A percentile compares a stretch with the other conserved stretches of the same genome.
Evolutionary conservation across 2,888 invertebrate genomes (phyloP).

Genomic region (Aethes cnicana): DNA sequence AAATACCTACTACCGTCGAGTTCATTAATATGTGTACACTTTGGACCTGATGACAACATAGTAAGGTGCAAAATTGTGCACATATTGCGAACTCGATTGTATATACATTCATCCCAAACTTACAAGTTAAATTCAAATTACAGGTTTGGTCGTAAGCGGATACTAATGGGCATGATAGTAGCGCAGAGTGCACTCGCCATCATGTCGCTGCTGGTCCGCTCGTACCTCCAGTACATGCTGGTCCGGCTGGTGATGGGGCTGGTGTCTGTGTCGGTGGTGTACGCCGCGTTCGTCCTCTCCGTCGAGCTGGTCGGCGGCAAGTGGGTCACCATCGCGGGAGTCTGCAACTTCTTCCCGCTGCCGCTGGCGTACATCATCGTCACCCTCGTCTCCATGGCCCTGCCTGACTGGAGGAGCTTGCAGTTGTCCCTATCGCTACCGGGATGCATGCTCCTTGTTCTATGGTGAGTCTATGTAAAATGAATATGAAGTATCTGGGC

Average conservation of each 20-base stretch:
- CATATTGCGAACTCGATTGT: too few species aligned
- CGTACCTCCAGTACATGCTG: conserved; percentile 86
- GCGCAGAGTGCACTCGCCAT: conserved; percentile 87
- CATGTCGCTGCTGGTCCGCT: conserved; percentile 86
- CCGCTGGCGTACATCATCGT: conserved; percentile 89
- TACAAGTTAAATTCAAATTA: conserved; percentile 39
- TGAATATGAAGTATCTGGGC: too few species aligned
- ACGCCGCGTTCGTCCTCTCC: conserved; percentile 89
- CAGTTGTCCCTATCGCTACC: conserved; percentile 89
- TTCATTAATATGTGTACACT: too few species aligned
- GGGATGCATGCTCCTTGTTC: conserved; percentile 84
- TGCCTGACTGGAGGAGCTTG: conserved; percentile 88
- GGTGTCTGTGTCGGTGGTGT: conserved; percentile 91
- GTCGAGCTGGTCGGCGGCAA: conserved; percentile 90
- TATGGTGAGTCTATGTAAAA: conserved; percentile 86
- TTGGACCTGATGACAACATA: too few species aligned
- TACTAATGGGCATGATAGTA: conserved; percentile 87
- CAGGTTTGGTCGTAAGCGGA: conserved; percentile 88
- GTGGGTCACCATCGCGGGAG: conserved; percentile 90
- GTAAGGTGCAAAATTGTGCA: too few species aligned
- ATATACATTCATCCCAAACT: too few species aligned
- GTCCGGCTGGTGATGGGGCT: conserved; percentile 88
- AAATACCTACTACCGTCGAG: too few species aligned
- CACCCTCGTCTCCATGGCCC: conserved; percentile 86
- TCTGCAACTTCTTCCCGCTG: conserved; percentile 90